phyloP scores from a whole-genome alignment of 64 coral and sea anemone species.

The Astreopora myriophthalma region DNA sequence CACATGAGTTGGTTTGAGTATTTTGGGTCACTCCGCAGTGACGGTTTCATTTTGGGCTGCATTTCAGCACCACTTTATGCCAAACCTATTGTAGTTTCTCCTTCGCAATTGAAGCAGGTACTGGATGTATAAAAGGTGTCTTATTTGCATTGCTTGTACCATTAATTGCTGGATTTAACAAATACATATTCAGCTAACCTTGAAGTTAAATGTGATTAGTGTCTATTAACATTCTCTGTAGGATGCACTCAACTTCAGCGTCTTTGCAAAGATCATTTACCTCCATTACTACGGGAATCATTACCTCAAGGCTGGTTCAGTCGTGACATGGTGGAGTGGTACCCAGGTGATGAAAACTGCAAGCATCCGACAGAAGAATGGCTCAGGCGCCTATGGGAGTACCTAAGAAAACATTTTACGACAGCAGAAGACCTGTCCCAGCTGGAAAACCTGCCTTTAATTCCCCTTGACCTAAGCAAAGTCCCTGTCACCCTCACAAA shows the following conservation, averaged over 20 bases:
- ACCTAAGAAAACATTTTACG: slow-evolving; percentile 58
- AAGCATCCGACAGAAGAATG: slow-evolving; percentile 28
- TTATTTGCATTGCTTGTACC: no score
- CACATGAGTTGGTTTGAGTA: no score
- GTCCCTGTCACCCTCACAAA: slow-evolving; percentile 11
- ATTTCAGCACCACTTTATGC: no score
- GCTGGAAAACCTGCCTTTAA: background rate
- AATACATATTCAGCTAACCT: no score
- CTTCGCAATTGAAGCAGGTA: no score
- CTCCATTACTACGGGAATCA: background rate
- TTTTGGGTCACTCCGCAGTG: no score
- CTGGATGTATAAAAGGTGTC: no score
- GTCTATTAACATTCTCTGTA: background rate
- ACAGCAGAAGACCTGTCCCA: background rate
- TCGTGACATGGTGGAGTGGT: slow-evolving; percentile 27
- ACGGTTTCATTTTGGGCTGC: no score
- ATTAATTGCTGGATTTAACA: no score
- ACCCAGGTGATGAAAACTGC: background rate
- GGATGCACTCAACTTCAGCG: slow-evolving; percentile 14
- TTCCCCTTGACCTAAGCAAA: slow-evolving; percentile 15
- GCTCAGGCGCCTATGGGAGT: slow-evolving; percentile 69
- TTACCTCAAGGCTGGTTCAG: slow-evolving; percentile 29
- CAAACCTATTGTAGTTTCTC: no score
- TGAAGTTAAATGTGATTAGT: background rate
- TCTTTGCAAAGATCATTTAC: background rate